A percentile compares a stretch with the other conserved stretches of the same genome.
These are phyloP conservation scores for Astyanax mexicanus DNA, from an alignment of 2,797 vertebrate genomes.

Conservation along the genomic window DNA sequence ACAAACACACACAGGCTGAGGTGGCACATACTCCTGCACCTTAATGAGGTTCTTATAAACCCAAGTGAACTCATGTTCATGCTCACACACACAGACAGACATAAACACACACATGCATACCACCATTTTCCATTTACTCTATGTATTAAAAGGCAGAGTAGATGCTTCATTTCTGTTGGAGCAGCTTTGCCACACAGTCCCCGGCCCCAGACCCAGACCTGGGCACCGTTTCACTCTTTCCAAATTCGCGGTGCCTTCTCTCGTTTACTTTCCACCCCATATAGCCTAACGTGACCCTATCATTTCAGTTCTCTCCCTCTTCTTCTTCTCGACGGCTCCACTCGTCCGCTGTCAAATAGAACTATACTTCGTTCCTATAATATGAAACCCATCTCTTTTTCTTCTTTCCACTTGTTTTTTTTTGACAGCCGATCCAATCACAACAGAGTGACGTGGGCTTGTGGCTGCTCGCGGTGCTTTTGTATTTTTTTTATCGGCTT, in stretches of 20 bases:
- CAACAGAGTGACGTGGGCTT: constrained; percentile 39
- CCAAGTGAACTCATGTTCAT: constrained; percentile 43
- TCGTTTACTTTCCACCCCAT: constrained; percentile 28
- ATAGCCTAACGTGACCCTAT: constrained; percentile 26
- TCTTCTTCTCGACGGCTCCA: constrained; percentile 12
- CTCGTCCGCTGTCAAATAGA: constrained; percentile 12
- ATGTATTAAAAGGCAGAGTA: constrained; percentile 34
- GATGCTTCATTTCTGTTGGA: constrained; percentile 41
- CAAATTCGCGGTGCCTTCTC: constrained; percentile 11
- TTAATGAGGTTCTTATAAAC: constrained; percentile 65
- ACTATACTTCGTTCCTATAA: constrained; percentile 41
- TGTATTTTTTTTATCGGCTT: neutral
- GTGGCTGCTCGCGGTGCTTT: neutral
- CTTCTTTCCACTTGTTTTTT: constrained; percentile 10
- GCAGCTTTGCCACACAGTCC: constrained; percentile 50
- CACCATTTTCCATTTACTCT: constrained; percentile 45
- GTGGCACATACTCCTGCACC: constrained; percentile 31
- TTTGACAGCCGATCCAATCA: constrained; percentile 33
- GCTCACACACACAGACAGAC: constrained; percentile 37
- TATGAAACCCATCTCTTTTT: constrained; percentile 36
- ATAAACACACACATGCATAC: constrained; percentile 45
- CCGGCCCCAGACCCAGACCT: constrained; percentile 44
- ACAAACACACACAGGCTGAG: constrained; percentile 24
- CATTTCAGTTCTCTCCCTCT: constrained; percentile 17
- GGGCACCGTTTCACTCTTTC: constrained; percentile 52